Evolutionary conservation across 2,113 vertebrate species (phyloP), one percentile per base, ranked within the genome.

Genomic region (Psammodynastes pulverulentus): DNA sequence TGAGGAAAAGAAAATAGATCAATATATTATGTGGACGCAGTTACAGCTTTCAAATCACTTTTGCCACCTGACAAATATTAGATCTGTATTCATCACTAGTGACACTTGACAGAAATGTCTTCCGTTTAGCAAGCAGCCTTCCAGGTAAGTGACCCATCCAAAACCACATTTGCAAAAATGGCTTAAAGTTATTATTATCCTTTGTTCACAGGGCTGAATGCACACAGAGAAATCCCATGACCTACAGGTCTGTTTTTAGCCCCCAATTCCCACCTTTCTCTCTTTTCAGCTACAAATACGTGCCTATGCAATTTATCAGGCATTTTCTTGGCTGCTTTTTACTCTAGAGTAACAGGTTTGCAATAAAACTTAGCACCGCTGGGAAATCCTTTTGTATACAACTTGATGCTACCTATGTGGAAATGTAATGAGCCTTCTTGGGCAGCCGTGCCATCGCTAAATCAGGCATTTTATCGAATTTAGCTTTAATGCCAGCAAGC

Each of bases 401-500:
- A 19, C 56, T 93, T 87, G 84, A 95, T 95, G 34, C 67, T 87
- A 86, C 26, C n/a, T 92, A 6, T 46, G 5, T 90, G 43, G 0
- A 5, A 93, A 29, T 51, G 93, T 84, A 95, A 87, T 67, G 84
- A 94, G 84, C 90, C 93, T 49, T 93, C 91, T 90, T 56, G 0
- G 29, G 84, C 90, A 5, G n/a, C 21, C 49, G 48, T 49, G 90
- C 19, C 87, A 62, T 84, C 72, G 26, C 84, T 17, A 53, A 94
- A 88, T 94, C 90, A 92, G 94, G 79, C 87, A 84, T 86, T 94
- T 91, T 34, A 24, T 85, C 86, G 94, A 92, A 58, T 84, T 62
- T 67, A 46, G 88, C 90, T 90, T 90, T 54, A 29, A 88, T 72
- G 86, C 51, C 93, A 88, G 88, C 53, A 94, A 91, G 95, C 93